phyloP scores from a whole-genome alignment of 37 sponge, comb jelly and placozoan species.

The Eunapius fragilis region DNA sequence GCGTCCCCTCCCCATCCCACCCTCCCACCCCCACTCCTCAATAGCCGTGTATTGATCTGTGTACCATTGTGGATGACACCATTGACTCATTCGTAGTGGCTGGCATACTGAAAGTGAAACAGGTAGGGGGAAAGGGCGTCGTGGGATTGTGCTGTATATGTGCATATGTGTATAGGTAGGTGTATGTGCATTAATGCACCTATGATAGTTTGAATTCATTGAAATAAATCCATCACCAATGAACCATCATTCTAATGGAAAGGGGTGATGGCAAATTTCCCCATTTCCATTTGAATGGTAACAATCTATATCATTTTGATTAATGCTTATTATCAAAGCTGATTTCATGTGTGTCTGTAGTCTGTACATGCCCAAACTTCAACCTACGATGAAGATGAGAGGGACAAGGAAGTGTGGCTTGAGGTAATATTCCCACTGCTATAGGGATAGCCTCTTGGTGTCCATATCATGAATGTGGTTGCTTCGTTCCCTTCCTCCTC shows the following conservation, averaged over 20 bases:
- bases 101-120: conserved; percentile 38
- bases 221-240: too few relatives aligned
- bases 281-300: too few relatives aligned
- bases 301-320: too few relatives aligned
- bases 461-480: too few relatives aligned
- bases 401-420: not conserved
- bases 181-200: conserved; percentile 9
- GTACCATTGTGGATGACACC: conserved; percentile 35
- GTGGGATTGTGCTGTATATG: not conserved
- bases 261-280: too few relatives aligned
- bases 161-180: conserved; percentile 5
- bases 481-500: too few relatives aligned
- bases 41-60: conserved; percentile 74
- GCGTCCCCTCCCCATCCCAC: too few relatives aligned
- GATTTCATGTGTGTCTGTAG: too few relatives aligned
- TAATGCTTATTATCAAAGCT: too few relatives aligned
- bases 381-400: not conserved
- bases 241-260: too few relatives aligned
- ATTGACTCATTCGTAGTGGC: conserved; percentile 42
- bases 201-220: too few relatives aligned
- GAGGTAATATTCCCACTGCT: not conserved
- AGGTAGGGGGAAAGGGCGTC: not conserved
- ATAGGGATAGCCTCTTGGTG: not conserved
- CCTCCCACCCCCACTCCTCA: not conserved
- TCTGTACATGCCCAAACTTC: not conserved